Percentiles rank a stretch among this genome's conserved stretches.
Evolutionary conservation across 2,797 vertebrate genomes (phyloP).

Genomic region (Pangasius sanitwongsei): DNA sequence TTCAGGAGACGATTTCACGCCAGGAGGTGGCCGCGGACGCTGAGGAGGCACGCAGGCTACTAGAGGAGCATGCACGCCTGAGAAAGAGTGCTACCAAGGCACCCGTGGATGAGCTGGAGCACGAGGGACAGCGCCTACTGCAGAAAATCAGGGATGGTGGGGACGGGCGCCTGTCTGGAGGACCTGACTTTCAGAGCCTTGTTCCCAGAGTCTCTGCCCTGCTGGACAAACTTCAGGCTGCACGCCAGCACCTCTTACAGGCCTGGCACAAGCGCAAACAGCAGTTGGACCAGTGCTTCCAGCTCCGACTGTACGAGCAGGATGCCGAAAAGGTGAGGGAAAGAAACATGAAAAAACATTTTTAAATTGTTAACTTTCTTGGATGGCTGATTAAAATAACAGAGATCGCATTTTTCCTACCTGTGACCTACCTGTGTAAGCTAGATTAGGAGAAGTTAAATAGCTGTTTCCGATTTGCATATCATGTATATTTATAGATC

Average conservation of each 20-base stretch:
- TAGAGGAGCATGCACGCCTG: conserved; percentile 91
- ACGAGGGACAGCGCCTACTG: conserved; percentile 89
- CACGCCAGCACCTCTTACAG: conserved; percentile 89
- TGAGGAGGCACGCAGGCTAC: conserved; percentile 91
- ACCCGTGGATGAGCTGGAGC: conserved; percentile 91
- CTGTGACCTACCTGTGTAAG: neutral
- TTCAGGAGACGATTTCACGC: conserved; percentile 89
- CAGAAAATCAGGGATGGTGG: conserved; percentile 88
- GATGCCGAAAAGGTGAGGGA: conserved; percentile 92
- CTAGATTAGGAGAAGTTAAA: neutral
- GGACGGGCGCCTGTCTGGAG: conserved; percentile 82
- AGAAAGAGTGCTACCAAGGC: conserved; percentile 94
- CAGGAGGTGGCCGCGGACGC: conserved; percentile 90
- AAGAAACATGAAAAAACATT: neutral
- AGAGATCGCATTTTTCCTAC: neutral
- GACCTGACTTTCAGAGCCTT: conserved; percentile 94
- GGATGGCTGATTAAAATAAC: neutral
- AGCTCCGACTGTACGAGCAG: conserved; percentile 94
- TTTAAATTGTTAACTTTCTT: neutral
- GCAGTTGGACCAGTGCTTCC: conserved; percentile 95
- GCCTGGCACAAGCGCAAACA: conserved; percentile 93
- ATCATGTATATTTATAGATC: neutral
- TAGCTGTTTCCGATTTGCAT: neutral
- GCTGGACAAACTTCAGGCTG: conserved; percentile 91
- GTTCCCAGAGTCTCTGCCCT: conserved; percentile 92